Base-by-base conservation (phyloP, 2,113 vertebrate genomes). In the Pluvialis apricaria region DNA sequence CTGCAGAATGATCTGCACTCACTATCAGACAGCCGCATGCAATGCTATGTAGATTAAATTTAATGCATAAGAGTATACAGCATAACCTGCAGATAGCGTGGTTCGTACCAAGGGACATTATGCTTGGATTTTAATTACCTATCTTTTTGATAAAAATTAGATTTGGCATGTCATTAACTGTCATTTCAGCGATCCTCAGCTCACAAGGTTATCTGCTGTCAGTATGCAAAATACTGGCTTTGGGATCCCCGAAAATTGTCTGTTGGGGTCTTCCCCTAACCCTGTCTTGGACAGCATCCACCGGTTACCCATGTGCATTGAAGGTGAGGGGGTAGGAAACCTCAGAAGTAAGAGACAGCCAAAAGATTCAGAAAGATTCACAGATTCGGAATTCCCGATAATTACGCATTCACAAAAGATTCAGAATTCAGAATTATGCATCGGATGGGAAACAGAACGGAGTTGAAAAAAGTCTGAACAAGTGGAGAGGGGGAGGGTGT, bases 401-500 rank as follows among this genome's bases (percentile, higher is more conserved):
- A 58, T 82, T 72, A 93, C 1, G 2, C 79, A 91, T 92, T 96
- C 51, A 81, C 54, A 80, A 58, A 96, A 91, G 94, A 96, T 72
- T 81, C 83, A 95, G 78, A 94, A 84, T 81, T 90, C 64, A 96
- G 58, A 94, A 16, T 86, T 93, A 97, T 51, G 84, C 70, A 62
- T 58, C 13, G 52, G 81, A 96, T 95, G 95, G 90, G 82, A 94
- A 96, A 94, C 61, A 83, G 83, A 92, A 96, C 2, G 5, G 82
- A 91, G 90, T 7, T 88, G 92, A 94, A 96, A 92, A 96, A 94
- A 72, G 77, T 82, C 94, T 90, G 96, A 97, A 95, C 25, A 21
- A 61, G 97, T 97, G 91, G 96, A 96, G 92, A 45, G 34, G 47
- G 72, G 95, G 86, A 94, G 61, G 81, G 77, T 86, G 80, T 82